These are phyloP conservation scores for Drosophila kurseongensis DNA, from an alignment of 1,140 invertebrate species.

Conservation along the genomic window DNA sequence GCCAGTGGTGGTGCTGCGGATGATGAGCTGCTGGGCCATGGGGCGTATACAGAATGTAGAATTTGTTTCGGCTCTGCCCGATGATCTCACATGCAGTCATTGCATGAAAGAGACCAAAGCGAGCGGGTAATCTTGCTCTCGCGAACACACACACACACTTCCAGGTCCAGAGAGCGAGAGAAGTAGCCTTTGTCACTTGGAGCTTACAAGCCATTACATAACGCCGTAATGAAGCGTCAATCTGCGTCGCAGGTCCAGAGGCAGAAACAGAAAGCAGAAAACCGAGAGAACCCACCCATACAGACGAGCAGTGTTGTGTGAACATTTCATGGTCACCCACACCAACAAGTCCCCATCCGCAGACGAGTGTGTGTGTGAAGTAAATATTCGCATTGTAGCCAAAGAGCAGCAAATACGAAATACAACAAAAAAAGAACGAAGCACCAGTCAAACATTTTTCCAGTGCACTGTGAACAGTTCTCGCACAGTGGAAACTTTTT, in stretches of 20 bases:
- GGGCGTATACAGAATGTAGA: slow-evolving; percentile 75
- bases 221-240: slow-evolving; percentile 78
- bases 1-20: slow-evolving; percentile 22
- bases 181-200: slow-evolving; percentile 47
- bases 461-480: slow-evolving; percentile 32
- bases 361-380: slow-evolving; percentile 19
- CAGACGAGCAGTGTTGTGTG: slow-evolving; percentile 57
- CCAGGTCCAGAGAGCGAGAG: slow-evolving; percentile 4
- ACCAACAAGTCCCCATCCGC: slow-evolving; percentile 17
- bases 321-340: slow-evolving; percentile 80
- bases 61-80: slow-evolving; percentile 51
- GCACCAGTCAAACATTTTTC: slow-evolving; percentile 36
- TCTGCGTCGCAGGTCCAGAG: slow-evolving; percentile 70
- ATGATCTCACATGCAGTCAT: slow-evolving; percentile 79
- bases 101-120: slow-evolving; percentile 68
- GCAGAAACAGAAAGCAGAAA: slow-evolving; percentile 22
- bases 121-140: slow-evolving; percentile 49
- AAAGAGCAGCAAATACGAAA: slow-evolving; percentile 37
- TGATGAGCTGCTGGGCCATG: slow-evolving; percentile 64
- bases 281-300: slow-evolving; percentile 16
- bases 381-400: slow-evolving; percentile 67
- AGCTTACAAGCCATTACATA: slow-evolving; percentile 57
- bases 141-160: not conserved
- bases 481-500: slow-evolving; percentile 39
- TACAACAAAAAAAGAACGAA: slow-evolving; percentile 7